These are phyloP conservation scores for Zele albiditarsus DNA, from an alignment of 2,888 invertebrate genomes.

Conservation along the genomic window DNA sequence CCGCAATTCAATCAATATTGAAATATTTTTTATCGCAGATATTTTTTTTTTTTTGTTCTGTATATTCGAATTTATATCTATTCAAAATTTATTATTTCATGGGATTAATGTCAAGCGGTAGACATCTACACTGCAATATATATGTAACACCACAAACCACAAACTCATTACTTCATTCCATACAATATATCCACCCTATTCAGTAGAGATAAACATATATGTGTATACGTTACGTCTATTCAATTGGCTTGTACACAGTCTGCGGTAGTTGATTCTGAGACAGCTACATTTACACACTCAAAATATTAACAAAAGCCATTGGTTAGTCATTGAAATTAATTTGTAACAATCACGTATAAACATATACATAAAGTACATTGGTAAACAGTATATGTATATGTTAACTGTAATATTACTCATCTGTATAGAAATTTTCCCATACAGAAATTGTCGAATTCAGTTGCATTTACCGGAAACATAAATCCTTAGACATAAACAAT, in stretches of 20 bases:
- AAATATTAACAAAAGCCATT: not conserved
- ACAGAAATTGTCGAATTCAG: too few species aligned
- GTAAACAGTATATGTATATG: not conserved
- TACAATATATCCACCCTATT: not conserved
- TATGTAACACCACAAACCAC: not conserved
- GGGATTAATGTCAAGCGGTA: too few species aligned
- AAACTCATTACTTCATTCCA: not conserved
- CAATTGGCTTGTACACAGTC: not conserved
- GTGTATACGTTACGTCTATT: not conserved
- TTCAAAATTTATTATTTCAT: too few species aligned
- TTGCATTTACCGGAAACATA: not conserved
- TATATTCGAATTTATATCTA: too few species aligned
- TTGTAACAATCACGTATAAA: not conserved
- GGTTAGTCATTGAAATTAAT: slow-evolving; percentile 11
- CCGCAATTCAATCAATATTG: too few species aligned
- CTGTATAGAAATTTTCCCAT: too few species aligned
- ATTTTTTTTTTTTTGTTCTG: too few species aligned
- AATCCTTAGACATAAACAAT: not conserved
- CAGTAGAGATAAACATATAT: not conserved
- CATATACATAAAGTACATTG: not conserved
- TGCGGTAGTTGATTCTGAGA: not conserved
- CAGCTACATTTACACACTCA: not conserved
- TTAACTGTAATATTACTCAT: too few species aligned
- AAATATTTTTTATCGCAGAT: too few species aligned
- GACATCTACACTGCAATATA: not conserved